Conservation (phyloP, 2,797 vertebrate genomes). For the Gymnothorax reevesii region DNA sequence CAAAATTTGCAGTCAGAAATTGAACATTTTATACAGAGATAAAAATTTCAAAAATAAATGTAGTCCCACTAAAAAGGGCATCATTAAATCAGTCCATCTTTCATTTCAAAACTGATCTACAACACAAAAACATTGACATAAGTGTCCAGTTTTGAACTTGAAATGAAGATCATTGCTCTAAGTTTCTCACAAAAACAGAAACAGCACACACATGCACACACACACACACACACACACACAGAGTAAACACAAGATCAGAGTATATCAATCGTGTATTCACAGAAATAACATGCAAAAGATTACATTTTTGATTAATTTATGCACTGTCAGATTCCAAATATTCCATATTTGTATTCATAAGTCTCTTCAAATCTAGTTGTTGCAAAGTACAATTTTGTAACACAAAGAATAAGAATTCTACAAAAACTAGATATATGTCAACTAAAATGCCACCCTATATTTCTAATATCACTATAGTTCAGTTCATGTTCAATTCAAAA, state of each 20-base stretch:
- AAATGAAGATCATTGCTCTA: neutral
- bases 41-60: neutral
- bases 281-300: neutral
- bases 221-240: neutral
- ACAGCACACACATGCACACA: neutral
- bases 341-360: neutral
- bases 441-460: constrained; percentile 13
- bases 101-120: neutral
- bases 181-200: neutral
- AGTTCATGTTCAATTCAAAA: constrained; percentile 20
- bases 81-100: no score
- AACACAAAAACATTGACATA: neutral
- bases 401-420: neutral
- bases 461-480: neutral
- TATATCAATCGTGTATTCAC: neutral
- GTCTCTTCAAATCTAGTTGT: neutral
- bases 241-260: neutral
- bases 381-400: neutral
- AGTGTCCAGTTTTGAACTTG: neutral
- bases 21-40: neutral
- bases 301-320: neutral
- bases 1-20: neutral
- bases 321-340: neutral
- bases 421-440: neutral
- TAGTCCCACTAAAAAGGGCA: no score